Conservation (phyloP, 2,113 vertebrate genomes). For the Podiceps cristatus region DNA sequence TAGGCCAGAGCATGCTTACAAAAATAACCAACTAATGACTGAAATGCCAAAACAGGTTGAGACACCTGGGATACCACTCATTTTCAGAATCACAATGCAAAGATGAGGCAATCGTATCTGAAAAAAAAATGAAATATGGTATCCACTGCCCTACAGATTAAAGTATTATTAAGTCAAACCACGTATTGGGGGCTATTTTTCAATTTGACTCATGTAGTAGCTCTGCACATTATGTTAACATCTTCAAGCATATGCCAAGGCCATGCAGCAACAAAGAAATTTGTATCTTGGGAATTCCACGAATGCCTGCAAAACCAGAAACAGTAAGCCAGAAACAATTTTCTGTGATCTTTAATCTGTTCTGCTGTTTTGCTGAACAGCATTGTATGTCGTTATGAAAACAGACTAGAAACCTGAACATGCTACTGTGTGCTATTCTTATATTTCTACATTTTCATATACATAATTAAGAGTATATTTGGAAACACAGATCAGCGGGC, state of each 20-base stretch:
- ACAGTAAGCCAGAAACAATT: background rate
- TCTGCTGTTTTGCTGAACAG: conserved; percentile 1
- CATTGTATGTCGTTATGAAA: background rate
- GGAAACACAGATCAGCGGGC: conserved; percentile 12
- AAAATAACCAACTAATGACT: background rate
- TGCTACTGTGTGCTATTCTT: background rate
- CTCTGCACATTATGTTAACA: background rate
- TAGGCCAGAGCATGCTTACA: background rate
- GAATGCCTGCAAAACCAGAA: background rate
- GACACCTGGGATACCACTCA: background rate
- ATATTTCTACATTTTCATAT: conserved; percentile 7
- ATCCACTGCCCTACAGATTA: background rate
- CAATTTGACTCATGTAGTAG: background rate
- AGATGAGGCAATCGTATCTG: background rate
- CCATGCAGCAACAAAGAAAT: background rate
- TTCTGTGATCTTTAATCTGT: conserved; percentile 47
- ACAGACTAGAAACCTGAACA: conserved; percentile 1
- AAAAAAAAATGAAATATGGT: background rate
- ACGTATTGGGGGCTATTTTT: background rate
- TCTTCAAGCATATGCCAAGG: background rate
- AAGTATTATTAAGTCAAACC: background rate
- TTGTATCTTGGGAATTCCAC: background rate
- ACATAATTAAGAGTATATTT: conserved; percentile 33
- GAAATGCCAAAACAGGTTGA: background rate
- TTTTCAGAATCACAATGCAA: background rate